Conservation (phyloP, 2,888 invertebrate genomes). For the Cinara cedri region DNA sequence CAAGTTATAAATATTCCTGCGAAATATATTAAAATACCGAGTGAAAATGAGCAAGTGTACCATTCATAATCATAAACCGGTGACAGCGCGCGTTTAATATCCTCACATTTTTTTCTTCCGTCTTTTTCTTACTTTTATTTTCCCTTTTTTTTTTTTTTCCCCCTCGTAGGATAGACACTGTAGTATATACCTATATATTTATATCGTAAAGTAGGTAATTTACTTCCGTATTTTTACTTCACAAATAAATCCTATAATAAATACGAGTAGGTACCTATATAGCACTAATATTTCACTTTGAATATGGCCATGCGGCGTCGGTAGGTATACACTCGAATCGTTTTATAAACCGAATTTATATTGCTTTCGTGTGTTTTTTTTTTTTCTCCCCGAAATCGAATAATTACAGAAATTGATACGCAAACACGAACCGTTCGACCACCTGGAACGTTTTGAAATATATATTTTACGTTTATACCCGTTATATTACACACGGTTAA, state of each 20-base stretch:
- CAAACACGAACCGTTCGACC: too few relatives aligned
- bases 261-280: too few relatives aligned
- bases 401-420: too few relatives aligned
- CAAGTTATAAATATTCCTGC: conserved; percentile 5
- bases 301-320: not conserved
- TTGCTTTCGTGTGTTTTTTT: too few relatives aligned
- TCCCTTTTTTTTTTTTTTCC: too few relatives aligned
- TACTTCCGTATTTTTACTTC: not conserved
- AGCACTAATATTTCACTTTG: conserved; percentile 12
- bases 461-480: too few relatives aligned
- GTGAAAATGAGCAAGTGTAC: conserved; percentile 22
- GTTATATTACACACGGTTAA: too few relatives aligned
- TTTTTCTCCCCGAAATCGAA: too few relatives aligned
- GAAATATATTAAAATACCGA: conserved; percentile 33
- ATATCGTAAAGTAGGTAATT: conserved; percentile 32
- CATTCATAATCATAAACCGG: conserved; percentile 35
- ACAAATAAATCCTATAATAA: conserved; percentile 18
- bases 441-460: too few relatives aligned
- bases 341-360: not conserved
- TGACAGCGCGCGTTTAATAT: conserved; percentile 34
- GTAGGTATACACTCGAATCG: not conserved
- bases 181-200: not conserved
- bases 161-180: too few relatives aligned
- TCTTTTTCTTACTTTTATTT: not conserved
- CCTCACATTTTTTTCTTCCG: not conserved